Evolutionary conservation across 2,797 vertebrate species (phyloP).

Genomic region (Lindbergichthys nudifrons): DNA sequence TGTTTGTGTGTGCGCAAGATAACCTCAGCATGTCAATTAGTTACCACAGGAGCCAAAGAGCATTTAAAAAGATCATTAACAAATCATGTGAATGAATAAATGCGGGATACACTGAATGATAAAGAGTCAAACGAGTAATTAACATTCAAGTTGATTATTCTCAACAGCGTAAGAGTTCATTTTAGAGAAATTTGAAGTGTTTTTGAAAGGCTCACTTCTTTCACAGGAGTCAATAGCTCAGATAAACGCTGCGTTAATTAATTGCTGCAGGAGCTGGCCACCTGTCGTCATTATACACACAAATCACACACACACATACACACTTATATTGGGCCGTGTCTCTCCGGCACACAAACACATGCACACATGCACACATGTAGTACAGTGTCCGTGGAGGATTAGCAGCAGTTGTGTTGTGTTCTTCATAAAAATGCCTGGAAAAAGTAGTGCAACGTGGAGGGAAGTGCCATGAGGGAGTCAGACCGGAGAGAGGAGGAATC

Average conservation of each 20-base stretch:
- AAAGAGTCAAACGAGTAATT: slow-evolving; percentile 47
- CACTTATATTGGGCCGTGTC: slow-evolving; percentile 33
- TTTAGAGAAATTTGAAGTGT: slow-evolving; percentile 27
- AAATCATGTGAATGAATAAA: slow-evolving; percentile 26
- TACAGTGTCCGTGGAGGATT: slow-evolving; percentile 48
- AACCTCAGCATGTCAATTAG: slow-evolving; percentile 33
- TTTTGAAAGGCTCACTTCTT: slow-evolving; percentile 40
- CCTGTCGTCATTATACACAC: slow-evolving; percentile 70
- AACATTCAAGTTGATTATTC: slow-evolving; percentile 49
- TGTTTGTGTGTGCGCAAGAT: slow-evolving; percentile 31
- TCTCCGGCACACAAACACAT: slow-evolving; percentile 9
- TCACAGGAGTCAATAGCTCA: slow-evolving; percentile 49
- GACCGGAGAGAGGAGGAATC: slow-evolving; percentile 41
- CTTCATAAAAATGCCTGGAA: slow-evolving; percentile 53
- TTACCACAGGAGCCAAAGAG: slow-evolving; percentile 24
- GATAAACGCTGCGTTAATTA: slow-evolving; percentile 70
- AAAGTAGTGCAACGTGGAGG: slow-evolving; percentile 64
- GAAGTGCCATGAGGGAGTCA: slow-evolving; percentile 49
- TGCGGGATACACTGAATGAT: slow-evolving; percentile 30
- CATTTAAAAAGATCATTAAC: slow-evolving; percentile 2
- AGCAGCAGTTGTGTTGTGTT: slow-evolving; percentile 49
- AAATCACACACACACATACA: slow-evolving; percentile 45
- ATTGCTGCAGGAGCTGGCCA: slow-evolving; percentile 67
- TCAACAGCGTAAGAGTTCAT: slow-evolving; percentile 22
- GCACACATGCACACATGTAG: slow-evolving; percentile 30